Evolutionary conservation across 2,888 invertebrate genomes (phyloP).

Genomic region (Cephus spinipes): DNA sequence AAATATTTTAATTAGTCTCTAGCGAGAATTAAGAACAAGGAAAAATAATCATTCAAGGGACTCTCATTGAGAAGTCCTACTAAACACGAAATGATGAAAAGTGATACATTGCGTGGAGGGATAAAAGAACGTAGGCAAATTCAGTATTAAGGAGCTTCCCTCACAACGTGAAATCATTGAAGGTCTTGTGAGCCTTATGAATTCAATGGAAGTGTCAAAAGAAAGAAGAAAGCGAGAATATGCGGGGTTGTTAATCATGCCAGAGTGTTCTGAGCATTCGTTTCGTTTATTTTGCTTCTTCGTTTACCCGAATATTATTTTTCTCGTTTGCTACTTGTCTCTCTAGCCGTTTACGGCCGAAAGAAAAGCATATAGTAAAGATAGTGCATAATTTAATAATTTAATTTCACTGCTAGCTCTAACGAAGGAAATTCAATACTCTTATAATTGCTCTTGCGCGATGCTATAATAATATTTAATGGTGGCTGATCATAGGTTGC

Average conservation of each 20-base stretch:
- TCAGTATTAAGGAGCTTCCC: conserved; percentile 33
- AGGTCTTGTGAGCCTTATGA: neutral
- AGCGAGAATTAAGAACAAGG: conserved; percentile 15
- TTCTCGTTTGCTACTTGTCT: neutral
- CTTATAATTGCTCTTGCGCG: neutral
- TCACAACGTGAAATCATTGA: neutral
- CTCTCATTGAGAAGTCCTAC: neutral
- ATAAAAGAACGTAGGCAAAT: neutral
- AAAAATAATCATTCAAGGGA: conserved; percentile 19
- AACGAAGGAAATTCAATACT: neutral
- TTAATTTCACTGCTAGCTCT: neutral
- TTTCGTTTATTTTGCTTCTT: neutral
- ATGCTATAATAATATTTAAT: neutral
- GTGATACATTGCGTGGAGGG: conserved; percentile 25
- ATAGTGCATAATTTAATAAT: neutral
- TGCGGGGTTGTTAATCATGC: neutral
- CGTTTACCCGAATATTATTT: neutral
- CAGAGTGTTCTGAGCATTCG: neutral
- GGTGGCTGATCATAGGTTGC: neutral
- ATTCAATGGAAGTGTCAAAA: neutral
- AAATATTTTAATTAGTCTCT: neutral
- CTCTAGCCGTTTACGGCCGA: neutral
- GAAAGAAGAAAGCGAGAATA: neutral
- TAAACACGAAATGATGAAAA: conserved; percentile 33
- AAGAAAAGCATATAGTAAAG: neutral